A percentile compares a stretch with the other conserved stretches of the same genome.
Conservation (phyloP, 2,113 vertebrate species). For the Xerus inauris region DNA sequence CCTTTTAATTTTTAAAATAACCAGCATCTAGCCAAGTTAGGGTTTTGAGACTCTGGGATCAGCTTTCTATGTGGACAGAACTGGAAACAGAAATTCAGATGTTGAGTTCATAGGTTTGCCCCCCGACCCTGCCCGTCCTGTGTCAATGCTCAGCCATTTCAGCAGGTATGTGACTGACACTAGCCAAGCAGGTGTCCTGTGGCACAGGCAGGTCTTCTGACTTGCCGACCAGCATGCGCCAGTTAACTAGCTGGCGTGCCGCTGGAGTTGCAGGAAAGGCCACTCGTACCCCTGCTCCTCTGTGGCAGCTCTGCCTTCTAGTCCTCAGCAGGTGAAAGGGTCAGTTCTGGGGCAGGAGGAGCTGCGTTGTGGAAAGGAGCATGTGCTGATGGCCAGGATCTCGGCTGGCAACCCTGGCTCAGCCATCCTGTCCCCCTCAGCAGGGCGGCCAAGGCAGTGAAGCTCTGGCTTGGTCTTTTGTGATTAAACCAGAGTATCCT, state of each 20-base stretch:
- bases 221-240: not conserved
- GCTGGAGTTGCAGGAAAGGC: not conserved
- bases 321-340: not conserved
- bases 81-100: not conserved
- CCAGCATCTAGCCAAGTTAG: not conserved
- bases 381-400: fast-evolving
- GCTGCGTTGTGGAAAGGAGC: fast-evolving
- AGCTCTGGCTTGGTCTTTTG: not conserved
- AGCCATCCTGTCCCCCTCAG: fast-evolving
- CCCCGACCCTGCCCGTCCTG: fast-evolving
- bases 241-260: not conserved
- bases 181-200: not conserved
- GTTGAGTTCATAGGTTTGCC: fast-evolving
- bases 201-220: not conserved
- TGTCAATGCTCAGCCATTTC: fast-evolving
- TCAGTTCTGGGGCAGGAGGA: not conserved
- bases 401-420: fast-evolving
- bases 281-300: not conserved
- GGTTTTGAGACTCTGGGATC: fast-evolving
- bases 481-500: not conserved
- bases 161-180: fast-evolving
- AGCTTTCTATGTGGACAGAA: too few relatives aligned
- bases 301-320: not conserved
- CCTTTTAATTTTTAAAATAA: not conserved
- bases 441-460: not conserved